These are phyloP conservation scores for Drosophila navojoa DNA, from an alignment of 1,140 invertebrate species.

Conservation along the genomic window DNA sequence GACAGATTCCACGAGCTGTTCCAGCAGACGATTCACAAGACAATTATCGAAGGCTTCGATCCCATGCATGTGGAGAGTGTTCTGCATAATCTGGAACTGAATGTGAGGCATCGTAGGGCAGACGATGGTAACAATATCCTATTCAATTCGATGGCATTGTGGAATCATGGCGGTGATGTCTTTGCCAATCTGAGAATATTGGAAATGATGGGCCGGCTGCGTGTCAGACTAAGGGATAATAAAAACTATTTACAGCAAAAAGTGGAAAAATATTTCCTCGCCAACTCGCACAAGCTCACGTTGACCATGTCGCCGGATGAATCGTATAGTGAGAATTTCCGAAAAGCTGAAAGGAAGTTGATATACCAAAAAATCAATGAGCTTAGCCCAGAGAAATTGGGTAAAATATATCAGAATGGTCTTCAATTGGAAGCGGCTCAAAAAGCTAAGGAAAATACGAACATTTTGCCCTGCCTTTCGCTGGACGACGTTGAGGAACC, in stretches of 20 bases:
- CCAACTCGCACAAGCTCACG: constrained; percentile 91
- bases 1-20: constrained; percentile 89
- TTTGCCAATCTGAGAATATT: constrained; percentile 89
- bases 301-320: constrained; percentile 93
- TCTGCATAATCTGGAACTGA: constrained; percentile 93
- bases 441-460: constrained; percentile 88
- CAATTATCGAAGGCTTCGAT: constrained; percentile 91
- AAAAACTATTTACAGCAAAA: constrained; percentile 90
- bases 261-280: constrained; percentile 91
- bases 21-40: constrained; percentile 88
- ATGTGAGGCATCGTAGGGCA: constrained; percentile 92
- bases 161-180: constrained; percentile 94
- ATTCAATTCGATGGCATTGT: constrained; percentile 89
- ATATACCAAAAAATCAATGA: constrained; percentile 87
- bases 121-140: constrained; percentile 94
- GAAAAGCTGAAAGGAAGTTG: constrained; percentile 87
- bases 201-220: constrained; percentile 87
- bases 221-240: constrained; percentile 88
- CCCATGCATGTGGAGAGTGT: constrained; percentile 92
- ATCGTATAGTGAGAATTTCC: constrained; percentile 88
- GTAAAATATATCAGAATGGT: constrained; percentile 88
- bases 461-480: constrained; percentile 91
- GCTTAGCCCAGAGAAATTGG: constrained; percentile 87
- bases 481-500: constrained; percentile 89
- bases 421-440: constrained; percentile 89